These are phyloP conservation scores for Drosophila ambigua DNA, from an alignment of 1,140 invertebrate species.

Conservation along the genomic window DNA sequence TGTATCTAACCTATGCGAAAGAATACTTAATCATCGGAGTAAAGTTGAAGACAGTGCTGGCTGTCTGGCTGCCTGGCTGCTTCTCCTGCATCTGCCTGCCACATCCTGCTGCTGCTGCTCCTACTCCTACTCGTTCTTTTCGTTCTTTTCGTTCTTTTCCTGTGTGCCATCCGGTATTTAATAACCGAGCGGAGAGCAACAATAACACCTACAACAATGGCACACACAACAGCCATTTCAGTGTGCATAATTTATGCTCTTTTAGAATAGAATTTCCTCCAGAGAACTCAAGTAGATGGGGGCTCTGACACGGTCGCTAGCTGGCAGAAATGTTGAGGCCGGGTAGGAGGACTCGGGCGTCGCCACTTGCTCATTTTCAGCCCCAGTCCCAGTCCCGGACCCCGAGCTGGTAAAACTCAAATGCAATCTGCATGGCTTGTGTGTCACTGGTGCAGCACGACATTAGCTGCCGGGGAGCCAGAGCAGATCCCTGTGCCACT, in stretches of 20 bases:
- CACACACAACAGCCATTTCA: slow-evolving; percentile 41
- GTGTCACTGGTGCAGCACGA: too few species aligned
- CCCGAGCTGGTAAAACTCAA: too few species aligned
- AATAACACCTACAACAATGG: slow-evolving; percentile 32
- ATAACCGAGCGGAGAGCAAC: slow-evolving; percentile 28
- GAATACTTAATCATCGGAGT: slow-evolving; percentile 49
- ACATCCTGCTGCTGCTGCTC: not conserved
- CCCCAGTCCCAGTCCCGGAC: too few species aligned
- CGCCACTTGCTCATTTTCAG: too few species aligned
- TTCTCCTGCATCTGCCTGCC: not conserved
- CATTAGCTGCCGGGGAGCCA: too few species aligned
- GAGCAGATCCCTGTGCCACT: too few species aligned
- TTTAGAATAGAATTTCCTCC: slow-evolving; percentile 41
- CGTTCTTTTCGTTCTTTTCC: not conserved
- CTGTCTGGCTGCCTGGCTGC: too few species aligned
- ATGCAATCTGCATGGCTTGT: too few species aligned
- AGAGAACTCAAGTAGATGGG: slow-evolving; percentile 16
- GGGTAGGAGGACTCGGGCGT: too few species aligned
- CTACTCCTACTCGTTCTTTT: too few species aligned
- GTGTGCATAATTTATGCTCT: slow-evolving; percentile 61
- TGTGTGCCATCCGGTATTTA: slow-evolving; percentile 47
- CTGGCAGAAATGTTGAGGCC: not conserved
- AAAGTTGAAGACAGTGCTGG: not conserved
- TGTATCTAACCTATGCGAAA: slow-evolving; percentile 49
- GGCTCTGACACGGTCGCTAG: not conserved